Percentiles rank a stretch among this genome's conserved stretches.
Conservation (phyloP, 2,113 vertebrate genomes). For the human region DNA sequence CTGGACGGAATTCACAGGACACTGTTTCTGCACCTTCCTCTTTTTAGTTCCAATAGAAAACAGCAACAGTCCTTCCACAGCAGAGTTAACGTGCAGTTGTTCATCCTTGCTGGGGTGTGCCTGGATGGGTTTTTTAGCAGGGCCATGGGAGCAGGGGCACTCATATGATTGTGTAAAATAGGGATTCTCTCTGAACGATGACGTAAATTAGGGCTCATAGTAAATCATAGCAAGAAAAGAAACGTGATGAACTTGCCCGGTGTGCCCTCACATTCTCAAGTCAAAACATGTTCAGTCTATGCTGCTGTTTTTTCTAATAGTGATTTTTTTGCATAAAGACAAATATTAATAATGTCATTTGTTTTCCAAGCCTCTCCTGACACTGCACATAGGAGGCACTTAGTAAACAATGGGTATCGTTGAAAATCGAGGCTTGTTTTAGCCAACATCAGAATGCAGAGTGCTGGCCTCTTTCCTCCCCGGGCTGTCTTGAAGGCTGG, state of each 20-base stretch:
- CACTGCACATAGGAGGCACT: neutral
- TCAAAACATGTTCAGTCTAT: neutral
- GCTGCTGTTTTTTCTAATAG: neutral
- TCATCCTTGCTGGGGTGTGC: constrained; percentile 52
- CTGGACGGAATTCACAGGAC: constrained; percentile 71
- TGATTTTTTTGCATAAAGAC: neutral
- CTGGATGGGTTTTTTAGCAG: neutral
- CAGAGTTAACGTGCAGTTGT: constrained; percentile 28
- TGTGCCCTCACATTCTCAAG: neutral
- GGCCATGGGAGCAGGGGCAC: neutral
- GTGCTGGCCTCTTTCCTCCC: too few species aligned
- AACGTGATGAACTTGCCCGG: neutral
- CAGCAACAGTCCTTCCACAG: constrained; percentile 70
- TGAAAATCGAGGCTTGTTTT: neutral
- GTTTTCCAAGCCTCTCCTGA: neutral
- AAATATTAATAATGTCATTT: neutral
- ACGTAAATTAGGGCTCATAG: constrained; percentile 45
- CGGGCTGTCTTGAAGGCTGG: neutral
- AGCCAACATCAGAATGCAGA: fast-evolving
- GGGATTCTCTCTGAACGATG: neutral
- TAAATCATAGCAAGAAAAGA: neutral
- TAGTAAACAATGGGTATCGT: neutral
- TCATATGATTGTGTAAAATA: neutral
- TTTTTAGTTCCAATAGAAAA: constrained; percentile 54
- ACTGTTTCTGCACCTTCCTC: constrained; percentile 52